Evolutionary conservation across 2,113 vertebrate species (phyloP).

Genomic region (Silurus glanis): DNA sequence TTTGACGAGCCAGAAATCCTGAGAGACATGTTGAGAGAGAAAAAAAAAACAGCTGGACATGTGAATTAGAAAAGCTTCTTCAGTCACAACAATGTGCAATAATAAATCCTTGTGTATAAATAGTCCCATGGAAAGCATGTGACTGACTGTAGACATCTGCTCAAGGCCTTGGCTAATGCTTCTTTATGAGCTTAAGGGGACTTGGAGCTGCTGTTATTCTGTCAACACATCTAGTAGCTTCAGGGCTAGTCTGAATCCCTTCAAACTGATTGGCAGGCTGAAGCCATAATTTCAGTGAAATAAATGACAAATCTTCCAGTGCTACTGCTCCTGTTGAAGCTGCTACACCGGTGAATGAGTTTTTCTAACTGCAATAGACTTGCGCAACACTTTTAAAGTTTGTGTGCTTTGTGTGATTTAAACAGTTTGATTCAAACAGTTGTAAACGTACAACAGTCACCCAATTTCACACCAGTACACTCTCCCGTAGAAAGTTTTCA

Average conservation of each 20-base stretch:
- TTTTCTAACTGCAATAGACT: background rate
- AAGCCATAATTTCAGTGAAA: background rate
- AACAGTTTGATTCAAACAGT: background rate
- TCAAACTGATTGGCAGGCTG: background rate
- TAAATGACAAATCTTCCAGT: background rate
- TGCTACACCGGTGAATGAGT: background rate
- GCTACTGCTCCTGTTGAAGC: background rate
- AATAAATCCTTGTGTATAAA: slow-evolving; percentile 65
- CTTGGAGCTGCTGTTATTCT: slow-evolving; percentile 36
- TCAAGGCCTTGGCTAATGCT: slow-evolving; percentile 54
- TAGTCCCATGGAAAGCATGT: slow-evolving; percentile 43
- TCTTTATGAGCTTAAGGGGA: slow-evolving; percentile 63
- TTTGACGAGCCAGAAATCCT: slow-evolving; percentile 3
- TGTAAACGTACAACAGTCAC: background rate
- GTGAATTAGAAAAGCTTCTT: slow-evolving; percentile 16
- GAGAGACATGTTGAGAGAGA: background rate
- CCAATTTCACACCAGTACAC: background rate
- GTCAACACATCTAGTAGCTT: background rate
- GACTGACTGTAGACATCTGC: slow-evolving; percentile 48
- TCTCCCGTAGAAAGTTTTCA: background rate
- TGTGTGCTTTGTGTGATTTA: background rate
- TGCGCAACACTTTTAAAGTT: background rate
- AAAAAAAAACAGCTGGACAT: background rate
- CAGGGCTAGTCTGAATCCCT: background rate
- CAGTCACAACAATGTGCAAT: slow-evolving; percentile 19